These are phyloP conservation scores for Penaeus vannamei DNA, from an alignment of 1,140 invertebrate species.

Conservation along the genomic window DNA sequence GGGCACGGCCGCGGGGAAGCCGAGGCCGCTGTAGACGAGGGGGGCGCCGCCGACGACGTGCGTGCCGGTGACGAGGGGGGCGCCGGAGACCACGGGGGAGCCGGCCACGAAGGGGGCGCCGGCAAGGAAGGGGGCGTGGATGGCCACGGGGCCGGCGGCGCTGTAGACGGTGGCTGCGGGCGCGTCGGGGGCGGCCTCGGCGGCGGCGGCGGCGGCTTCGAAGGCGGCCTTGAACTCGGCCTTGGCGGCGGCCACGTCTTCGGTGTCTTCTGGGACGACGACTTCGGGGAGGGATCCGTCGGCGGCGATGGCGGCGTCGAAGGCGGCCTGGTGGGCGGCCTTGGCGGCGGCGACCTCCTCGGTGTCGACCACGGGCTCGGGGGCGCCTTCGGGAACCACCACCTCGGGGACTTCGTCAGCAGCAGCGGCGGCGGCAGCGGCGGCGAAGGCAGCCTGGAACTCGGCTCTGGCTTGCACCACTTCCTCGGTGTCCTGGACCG, in stretches of 20 bases:
- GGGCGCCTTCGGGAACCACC: neutral
- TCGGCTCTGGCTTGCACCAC: constrained; percentile 48
- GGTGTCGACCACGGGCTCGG: constrained; percentile 31
- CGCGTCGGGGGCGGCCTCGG: constrained; percentile 62
- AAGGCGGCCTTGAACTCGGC: constrained; percentile 57
- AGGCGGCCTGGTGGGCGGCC: constrained; percentile 36
- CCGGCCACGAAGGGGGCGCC: neutral
- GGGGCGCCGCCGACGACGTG: neutral
- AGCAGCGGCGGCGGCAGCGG: constrained; percentile 4
- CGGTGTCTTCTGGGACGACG: constrained; percentile 50
- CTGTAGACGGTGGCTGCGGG: constrained; percentile 8
- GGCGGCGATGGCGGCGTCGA: constrained; percentile 27
- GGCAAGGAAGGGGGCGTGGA: constrained; percentile 22
- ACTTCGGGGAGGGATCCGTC: constrained; percentile 61
- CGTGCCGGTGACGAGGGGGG: neutral
- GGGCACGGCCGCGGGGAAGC: neutral
- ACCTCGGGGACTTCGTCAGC: constrained; percentile 26
- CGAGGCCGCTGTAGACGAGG: neutral
- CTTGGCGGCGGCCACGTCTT: constrained; percentile 58
- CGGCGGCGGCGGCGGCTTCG: constrained; percentile 40
- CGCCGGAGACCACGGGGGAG: neutral
- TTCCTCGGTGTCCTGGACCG: constrained; percentile 43
- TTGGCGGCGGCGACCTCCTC: constrained; percentile 45
- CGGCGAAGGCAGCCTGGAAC: constrained; percentile 12
- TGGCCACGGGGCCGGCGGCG: neutral